A percentile compares a stretch with the other conserved stretches of the same genome.
Evolutionary conservation across 2,888 invertebrate species (phyloP).

Genomic region (Caenorhabditis becei): DNA sequence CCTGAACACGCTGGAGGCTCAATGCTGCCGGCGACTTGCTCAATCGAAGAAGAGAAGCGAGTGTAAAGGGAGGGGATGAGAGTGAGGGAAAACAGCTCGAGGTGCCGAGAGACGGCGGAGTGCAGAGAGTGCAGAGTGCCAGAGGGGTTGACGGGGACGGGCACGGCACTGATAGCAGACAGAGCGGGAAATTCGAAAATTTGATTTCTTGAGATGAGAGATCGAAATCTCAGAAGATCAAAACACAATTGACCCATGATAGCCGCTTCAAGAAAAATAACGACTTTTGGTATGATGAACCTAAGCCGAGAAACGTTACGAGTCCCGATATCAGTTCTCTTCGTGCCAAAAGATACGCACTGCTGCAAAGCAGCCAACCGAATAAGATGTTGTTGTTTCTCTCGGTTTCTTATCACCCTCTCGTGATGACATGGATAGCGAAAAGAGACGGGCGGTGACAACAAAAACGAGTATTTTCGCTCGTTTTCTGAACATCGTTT

Average conservation of each 20-base stretch:
- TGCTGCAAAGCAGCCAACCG: neutral
- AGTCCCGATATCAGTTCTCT: too few relatives aligned
- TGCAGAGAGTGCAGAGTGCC: constrained; percentile 8
- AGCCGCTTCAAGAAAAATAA: too few relatives aligned
- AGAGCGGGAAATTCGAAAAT: constrained; percentile 11
- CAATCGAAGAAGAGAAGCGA: neutral
- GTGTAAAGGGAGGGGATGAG: constrained; percentile 20
- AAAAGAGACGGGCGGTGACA: constrained; percentile 22
- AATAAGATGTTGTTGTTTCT: constrained; percentile 14
- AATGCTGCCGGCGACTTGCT: neutral
- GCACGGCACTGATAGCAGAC: constrained; percentile 27
- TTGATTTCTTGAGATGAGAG: constrained; percentile 3
- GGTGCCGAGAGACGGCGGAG: constrained; percentile 9
- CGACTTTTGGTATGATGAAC: too few relatives aligned
- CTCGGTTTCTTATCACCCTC: constrained; percentile 20
- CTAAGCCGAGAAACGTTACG: too few relatives aligned
- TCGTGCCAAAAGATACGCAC: too few relatives aligned
- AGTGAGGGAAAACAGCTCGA: constrained; percentile 24
- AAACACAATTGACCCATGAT: too few relatives aligned
- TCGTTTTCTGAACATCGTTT: constrained; percentile 41
- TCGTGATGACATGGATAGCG: constrained; percentile 17
- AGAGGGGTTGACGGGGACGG: constrained; percentile 18
- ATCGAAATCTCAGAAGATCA: constrained; percentile 17
- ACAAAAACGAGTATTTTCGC: constrained; percentile 36
- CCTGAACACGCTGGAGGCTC: constrained; percentile 20